phyloP scores from a whole-genome alignment of 2,888 invertebrate genomes.

The Eristalinus sepulchralis region DNA sequence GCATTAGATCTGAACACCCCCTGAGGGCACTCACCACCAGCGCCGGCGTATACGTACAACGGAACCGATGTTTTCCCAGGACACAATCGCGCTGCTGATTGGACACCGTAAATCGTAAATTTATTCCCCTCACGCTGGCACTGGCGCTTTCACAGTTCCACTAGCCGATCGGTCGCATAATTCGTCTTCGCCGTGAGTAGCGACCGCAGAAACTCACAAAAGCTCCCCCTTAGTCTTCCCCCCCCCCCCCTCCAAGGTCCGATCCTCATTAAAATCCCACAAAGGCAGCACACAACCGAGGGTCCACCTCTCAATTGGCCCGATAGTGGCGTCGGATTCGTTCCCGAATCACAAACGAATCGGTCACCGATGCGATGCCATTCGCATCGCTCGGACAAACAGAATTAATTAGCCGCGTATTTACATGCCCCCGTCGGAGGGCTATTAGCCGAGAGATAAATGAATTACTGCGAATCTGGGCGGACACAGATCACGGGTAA shows the following conservation, averaged over 20 bases:
- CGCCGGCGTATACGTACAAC: not conserved
- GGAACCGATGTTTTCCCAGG: conserved; percentile 14
- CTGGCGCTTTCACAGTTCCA: conserved; percentile 15
- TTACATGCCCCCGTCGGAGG: conserved; percentile 9
- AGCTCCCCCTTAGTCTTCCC: not conserved
- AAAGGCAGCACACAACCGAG: conserved; percentile 10
- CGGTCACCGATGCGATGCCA: conserved; percentile 3
- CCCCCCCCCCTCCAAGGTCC: not conserved
- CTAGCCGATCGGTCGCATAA: not conserved
- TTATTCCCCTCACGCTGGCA: conserved; percentile 20
- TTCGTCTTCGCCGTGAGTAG: not conserved
- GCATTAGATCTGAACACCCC: not conserved
- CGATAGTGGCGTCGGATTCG: not conserved
- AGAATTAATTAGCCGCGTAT: conserved; percentile 31
- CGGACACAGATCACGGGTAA: conserved; percentile 26
- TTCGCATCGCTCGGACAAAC: conserved; percentile 5
- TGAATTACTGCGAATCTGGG: conserved; percentile 37
- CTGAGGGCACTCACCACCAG: not conserved
- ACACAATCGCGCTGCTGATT: conserved; percentile 10
- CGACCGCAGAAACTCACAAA: not conserved
- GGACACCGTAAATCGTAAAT: conserved; percentile 4
- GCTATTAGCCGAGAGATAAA: conserved; percentile 38
- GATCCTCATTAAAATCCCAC: conserved; percentile 42
- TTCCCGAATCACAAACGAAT: not conserved
- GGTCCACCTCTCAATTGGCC: conserved; percentile 36